Evolutionary conservation across 2,888 invertebrate species (phyloP).

Genomic region (Ptilodon capucinus): DNA sequence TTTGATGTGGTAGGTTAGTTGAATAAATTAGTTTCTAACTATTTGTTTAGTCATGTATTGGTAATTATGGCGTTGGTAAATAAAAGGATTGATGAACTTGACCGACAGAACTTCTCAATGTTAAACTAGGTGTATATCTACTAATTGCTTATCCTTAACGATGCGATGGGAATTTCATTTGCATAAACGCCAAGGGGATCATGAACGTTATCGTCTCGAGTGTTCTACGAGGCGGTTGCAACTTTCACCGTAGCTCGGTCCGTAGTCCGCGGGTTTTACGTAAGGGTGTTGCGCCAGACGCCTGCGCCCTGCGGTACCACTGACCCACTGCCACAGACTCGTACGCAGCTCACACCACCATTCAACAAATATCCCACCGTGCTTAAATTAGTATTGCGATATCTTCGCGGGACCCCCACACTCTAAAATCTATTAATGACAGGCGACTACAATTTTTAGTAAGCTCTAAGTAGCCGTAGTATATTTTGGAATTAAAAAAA

Average conservation of each 20-base stretch:
- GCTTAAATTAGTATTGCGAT: conserved; percentile 40
- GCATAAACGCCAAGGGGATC: conserved; percentile 29
- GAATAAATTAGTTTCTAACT: not conserved
- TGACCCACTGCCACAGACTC: conserved; percentile 77
- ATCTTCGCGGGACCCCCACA: conserved; percentile 17
- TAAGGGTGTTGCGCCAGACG: conserved; percentile 80
- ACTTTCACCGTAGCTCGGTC: conserved; percentile 69
- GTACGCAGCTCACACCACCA: conserved; percentile 52
- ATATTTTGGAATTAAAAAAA: too few relatives aligned
- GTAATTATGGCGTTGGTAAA: not conserved
- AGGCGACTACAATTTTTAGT: not conserved
- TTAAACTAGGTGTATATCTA: not conserved
- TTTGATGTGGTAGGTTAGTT: not conserved
- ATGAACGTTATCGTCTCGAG: conserved; percentile 49
- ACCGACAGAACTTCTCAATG: not conserved
- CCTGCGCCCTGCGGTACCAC: conserved; percentile 75
- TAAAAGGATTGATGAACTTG: not conserved
- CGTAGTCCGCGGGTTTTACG: conserved; percentile 67
- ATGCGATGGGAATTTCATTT: conserved; percentile 19
- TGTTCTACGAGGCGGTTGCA: conserved; percentile 58
- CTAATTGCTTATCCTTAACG: conserved; percentile 11
- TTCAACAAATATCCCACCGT: conserved; percentile 43
- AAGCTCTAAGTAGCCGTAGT: not conserved
- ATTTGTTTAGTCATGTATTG: not conserved
- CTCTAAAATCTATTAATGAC: conserved; percentile 1